Evolutionary conservation across 2,797 vertebrate species (phyloP).

Genomic region (Danionella dracula): DNA sequence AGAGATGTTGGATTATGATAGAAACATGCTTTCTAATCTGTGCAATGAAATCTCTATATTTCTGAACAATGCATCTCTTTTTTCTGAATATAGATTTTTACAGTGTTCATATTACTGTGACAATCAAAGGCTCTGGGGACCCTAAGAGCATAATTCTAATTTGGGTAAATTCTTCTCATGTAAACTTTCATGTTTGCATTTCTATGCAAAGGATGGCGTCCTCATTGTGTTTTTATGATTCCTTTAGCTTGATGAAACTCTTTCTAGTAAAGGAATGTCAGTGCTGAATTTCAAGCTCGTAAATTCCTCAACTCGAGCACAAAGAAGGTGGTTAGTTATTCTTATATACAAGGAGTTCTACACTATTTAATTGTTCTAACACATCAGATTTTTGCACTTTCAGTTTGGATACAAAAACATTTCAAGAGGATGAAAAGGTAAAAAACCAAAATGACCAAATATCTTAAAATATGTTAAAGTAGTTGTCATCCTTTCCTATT

Average conservation of each 20-base stretch:
- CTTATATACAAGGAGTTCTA: background rate
- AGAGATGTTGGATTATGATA: background rate
- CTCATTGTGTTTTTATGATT: background rate
- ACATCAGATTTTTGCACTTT: background rate
- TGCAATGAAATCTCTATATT: too few relatives aligned
- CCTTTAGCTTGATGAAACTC: constrained; percentile 57
- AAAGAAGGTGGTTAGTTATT: constrained; percentile 45
- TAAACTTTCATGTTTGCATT: background rate
- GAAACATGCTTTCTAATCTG: background rate
- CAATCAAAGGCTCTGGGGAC: constrained; percentile 28
- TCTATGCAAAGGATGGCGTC: background rate
- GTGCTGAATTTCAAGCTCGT: constrained; percentile 61
- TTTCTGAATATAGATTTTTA: constrained; percentile 62
- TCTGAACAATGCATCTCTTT: constrained; percentile 1
- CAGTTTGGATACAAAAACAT: background rate
- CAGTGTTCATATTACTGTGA: constrained; percentile 56
- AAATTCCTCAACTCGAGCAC: background rate
- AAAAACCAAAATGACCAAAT: too few relatives aligned
- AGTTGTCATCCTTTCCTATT: background rate
- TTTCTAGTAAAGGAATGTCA: constrained; percentile 53
- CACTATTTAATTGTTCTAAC: too few relatives aligned
- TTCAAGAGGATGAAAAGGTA: background rate
- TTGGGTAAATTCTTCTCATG: constrained; percentile 60
- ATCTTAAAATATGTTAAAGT: background rate
- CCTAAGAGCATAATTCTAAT: constrained; percentile 39